Conservation (phyloP, 2,797 vertebrate genomes). For the Linurgus olivaceus region DNA sequence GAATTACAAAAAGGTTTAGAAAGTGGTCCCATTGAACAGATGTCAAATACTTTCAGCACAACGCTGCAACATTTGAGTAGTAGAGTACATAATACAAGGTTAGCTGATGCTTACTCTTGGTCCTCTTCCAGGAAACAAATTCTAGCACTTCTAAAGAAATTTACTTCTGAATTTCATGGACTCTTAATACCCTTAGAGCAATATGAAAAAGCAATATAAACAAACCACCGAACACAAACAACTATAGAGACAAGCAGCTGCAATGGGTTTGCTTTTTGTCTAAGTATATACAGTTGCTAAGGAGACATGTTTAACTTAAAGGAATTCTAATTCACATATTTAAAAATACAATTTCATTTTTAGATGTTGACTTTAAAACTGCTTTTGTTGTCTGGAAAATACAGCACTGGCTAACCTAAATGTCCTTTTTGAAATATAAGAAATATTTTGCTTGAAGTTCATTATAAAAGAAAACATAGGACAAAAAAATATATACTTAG, state of each 20-base stretch:
- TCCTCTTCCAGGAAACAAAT: constrained; percentile 27
- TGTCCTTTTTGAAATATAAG: background rate
- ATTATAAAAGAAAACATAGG: constrained; percentile 9
- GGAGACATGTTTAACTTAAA: background rate
- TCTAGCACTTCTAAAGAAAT: background rate
- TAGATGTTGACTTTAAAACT: constrained; percentile 17
- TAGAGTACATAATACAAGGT: background rate
- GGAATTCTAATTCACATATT: background rate
- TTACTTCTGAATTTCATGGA: background rate
- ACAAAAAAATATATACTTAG: constrained; percentile 1
- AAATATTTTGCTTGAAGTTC: background rate
- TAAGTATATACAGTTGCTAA: background rate
- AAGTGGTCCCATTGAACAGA: constrained; percentile 30
- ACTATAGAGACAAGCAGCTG: background rate
- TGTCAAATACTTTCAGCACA: background rate
- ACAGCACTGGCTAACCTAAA: background rate
- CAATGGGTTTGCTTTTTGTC: background rate
- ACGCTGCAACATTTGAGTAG: background rate
- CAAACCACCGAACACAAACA: background rate
- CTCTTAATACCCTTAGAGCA: background rate
- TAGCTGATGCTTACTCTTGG: background rate
- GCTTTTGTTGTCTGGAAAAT: background rate
- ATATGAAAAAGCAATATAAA: background rate
- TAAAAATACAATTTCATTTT: constrained; percentile 28
- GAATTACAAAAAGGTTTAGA: constrained; percentile 30